phyloP scores from a whole-genome alignment of 2,888 invertebrate species.

The Aspidiotus destructor region DNA sequence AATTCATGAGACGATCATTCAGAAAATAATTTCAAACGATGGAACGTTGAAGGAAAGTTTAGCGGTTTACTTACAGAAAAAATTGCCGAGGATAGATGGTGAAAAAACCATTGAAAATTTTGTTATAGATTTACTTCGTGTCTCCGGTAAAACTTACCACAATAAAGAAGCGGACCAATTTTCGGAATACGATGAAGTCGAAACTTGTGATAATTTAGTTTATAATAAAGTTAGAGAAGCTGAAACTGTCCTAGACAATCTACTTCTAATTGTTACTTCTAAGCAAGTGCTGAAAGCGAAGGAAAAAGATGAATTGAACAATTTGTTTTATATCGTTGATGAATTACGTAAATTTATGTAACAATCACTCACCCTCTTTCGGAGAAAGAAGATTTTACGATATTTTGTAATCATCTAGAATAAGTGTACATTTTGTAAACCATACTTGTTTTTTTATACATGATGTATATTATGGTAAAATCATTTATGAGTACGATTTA shows the following conservation, averaged over 20 bases:
- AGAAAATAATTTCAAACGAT: constrained; percentile 11
- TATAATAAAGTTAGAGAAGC: background rate
- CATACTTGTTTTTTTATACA: too few species aligned
- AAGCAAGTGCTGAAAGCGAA: background rate
- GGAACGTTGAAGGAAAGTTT: constrained; percentile 1
- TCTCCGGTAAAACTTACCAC: too few species aligned
- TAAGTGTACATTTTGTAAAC: too few species aligned
- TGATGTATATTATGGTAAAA: too few species aligned
- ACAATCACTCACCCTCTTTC: background rate
- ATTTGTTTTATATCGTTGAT: background rate
- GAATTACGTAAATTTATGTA: constrained; percentile 2
- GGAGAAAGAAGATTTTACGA: too few species aligned
- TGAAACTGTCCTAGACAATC: background rate
- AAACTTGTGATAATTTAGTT: too few species aligned
- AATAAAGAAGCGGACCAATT: too few species aligned
- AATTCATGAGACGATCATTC: constrained; percentile 12
- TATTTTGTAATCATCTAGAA: too few species aligned
- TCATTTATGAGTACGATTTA: background rate
- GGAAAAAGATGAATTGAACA: constrained; percentile 5
- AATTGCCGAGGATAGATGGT: background rate
- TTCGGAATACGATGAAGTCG: too few species aligned
- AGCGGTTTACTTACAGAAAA: constrained; percentile 5
- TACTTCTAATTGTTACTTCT: background rate
- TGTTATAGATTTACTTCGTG: background rate
- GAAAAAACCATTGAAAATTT: background rate